Evolutionary conservation across 2,888 invertebrate species (phyloP).

Genomic region (Ophion ellenae): DNA sequence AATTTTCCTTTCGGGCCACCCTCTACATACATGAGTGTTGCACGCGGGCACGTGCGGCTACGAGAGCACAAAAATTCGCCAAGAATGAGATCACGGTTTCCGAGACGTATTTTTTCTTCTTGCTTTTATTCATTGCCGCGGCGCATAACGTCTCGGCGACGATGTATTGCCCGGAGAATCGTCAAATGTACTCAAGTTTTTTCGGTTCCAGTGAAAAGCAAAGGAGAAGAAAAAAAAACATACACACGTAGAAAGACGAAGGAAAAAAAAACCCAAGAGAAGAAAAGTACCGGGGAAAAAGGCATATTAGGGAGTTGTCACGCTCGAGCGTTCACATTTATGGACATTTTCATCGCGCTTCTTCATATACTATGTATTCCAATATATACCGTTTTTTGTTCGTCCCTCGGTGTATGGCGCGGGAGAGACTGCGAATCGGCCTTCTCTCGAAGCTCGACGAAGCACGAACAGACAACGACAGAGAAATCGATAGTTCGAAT

Average conservation of each 20-base stretch:
- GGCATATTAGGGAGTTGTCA: conserved; percentile 43
- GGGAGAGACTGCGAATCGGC: conserved; percentile 17
- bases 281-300: conserved; percentile 6
- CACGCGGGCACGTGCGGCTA: not conserved
- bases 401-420: conserved; percentile 14
- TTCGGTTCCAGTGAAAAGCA: conserved; percentile 32
- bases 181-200: conserved; percentile 48
- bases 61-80: conserved; percentile 5
- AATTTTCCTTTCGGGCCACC: not conserved
- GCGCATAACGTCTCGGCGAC: not conserved
- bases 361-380: not conserved
- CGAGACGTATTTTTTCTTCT: not conserved
- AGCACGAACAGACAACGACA: conserved; percentile 66
- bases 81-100: not conserved
- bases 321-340: conserved; percentile 33
- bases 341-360: conserved; percentile 51
- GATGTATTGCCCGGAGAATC: conserved; percentile 31
- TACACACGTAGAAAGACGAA: not conserved
- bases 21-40: not conserved
- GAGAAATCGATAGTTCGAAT: conserved; percentile 69
- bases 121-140: not conserved
- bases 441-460: conserved; percentile 60
- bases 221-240: not conserved
- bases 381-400: conserved; percentile 20
- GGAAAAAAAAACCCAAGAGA: not conserved